phyloP scores from a whole-genome alignment of 2,888 invertebrate species.

The Gymnoscelis rufifasciata region DNA sequence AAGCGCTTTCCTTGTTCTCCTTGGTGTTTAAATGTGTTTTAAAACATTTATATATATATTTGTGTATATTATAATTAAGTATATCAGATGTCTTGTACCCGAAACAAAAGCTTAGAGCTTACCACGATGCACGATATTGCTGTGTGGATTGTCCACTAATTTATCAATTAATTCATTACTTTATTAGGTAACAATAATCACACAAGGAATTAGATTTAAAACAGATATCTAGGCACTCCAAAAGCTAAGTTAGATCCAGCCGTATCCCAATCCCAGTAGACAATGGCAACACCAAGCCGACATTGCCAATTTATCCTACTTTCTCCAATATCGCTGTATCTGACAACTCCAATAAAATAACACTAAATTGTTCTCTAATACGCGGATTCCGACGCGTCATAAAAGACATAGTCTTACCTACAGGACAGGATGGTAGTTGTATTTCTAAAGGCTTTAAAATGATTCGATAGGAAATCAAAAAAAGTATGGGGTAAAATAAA shows the following conservation, averaged over 20 bases:
- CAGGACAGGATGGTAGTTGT: constrained; percentile 4
- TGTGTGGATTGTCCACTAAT: too few relatives aligned
- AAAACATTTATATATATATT: too few relatives aligned
- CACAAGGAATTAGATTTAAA: too few relatives aligned
- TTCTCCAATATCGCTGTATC: constrained; percentile 19
- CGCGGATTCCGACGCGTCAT: constrained; percentile 19
- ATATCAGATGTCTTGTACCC: too few relatives aligned
- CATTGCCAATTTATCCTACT: constrained; percentile 18
- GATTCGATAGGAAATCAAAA: background rate
- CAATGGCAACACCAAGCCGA: constrained; percentile 8
- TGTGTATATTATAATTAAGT: too few relatives aligned
- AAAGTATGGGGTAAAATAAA: too few relatives aligned
- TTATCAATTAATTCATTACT: too few relatives aligned
- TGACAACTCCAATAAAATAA: constrained; percentile 23
- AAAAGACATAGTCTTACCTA: constrained; percentile 8
- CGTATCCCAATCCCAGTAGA: constrained; percentile 1
- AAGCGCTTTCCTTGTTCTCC: too few relatives aligned
- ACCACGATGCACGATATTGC: too few relatives aligned
- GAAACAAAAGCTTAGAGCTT: too few relatives aligned
- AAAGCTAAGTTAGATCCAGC: background rate
- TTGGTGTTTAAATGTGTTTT: too few relatives aligned
- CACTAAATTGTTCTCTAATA: constrained; percentile 24
- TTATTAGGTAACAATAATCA: too few relatives aligned
- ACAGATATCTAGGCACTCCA: background rate
- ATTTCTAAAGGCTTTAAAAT: background rate